These are phyloP conservation scores for Gymnocheta viridis DNA, from an alignment of 2,888 invertebrate species.

Conservation along the genomic window DNA sequence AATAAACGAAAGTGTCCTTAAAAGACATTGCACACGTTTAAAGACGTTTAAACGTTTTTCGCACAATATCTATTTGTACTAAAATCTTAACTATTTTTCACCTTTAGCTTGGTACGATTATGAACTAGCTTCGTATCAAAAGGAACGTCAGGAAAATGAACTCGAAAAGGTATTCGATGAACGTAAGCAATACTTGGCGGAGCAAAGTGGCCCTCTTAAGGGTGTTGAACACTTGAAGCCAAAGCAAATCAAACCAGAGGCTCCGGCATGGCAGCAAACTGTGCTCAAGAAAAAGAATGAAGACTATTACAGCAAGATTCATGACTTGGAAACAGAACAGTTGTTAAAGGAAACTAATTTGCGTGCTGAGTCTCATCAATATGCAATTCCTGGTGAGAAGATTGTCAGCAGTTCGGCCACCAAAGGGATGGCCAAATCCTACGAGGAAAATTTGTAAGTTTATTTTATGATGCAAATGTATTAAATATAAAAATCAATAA, in stretches of 20 bases:
- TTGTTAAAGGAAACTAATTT: conserved; percentile 90
- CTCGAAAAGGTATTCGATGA: conserved; percentile 94
- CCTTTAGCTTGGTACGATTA: conserved; percentile 94
- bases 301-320: conserved; percentile 91
- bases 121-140: conserved; percentile 92
- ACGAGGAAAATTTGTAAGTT: conserved; percentile 92
- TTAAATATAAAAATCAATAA: background rate
- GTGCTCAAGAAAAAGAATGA: conserved; percentile 92
- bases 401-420: conserved; percentile 90
- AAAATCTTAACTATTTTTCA: background rate
- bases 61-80: background rate
- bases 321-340: conserved; percentile 92
- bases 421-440: conserved; percentile 93
- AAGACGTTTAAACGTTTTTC: conserved; percentile 6
- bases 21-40: conserved; percentile 36
- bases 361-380: conserved; percentile 90
- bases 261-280: conserved; percentile 93
- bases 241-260: conserved; percentile 87
- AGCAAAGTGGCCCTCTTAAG: conserved; percentile 85
- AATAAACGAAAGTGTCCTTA: conserved; percentile 44
- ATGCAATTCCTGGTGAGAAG: conserved; percentile 92
- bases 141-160: conserved; percentile 90
- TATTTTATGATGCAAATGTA: background rate
- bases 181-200: conserved; percentile 87
- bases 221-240: conserved; percentile 85